These are phyloP conservation scores for Coilia nasus DNA, from an alignment of 2,797 vertebrate genomes.

Conservation along the genomic window DNA sequence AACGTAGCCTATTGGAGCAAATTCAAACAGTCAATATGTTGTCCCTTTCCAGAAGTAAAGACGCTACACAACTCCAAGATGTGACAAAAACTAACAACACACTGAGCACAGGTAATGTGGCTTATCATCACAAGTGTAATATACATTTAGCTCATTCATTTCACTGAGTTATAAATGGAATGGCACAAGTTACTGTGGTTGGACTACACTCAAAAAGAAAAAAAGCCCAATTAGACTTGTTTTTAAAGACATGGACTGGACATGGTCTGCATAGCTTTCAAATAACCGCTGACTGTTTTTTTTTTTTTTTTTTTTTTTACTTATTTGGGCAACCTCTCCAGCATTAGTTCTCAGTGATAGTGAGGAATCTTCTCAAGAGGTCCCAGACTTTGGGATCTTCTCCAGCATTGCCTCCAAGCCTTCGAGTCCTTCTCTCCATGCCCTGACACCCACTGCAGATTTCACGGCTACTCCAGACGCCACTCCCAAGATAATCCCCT, in stretches of 20 bases:
- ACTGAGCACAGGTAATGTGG: neutral
- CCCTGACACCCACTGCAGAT: neutral
- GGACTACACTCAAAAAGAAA: neutral
- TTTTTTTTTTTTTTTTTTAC: too few relatives aligned
- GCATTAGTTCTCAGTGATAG: neutral
- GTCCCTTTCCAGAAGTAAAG: neutral
- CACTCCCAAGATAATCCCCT: conserved; percentile 59
- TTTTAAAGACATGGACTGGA: too few relatives aligned
- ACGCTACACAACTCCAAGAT: neutral
- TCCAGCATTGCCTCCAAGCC: conserved; percentile 54
- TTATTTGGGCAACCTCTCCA: neutral
- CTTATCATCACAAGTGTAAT: neutral
- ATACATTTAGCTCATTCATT: neutral
- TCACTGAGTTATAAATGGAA: neutral
- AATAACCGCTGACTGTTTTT: neutral
- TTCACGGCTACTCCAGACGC: conserved; percentile 74
- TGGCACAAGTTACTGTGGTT: neutral
- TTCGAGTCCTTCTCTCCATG: neutral
- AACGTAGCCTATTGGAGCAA: neutral
- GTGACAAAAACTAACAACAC: neutral
- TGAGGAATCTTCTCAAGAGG: neutral
- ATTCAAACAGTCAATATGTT: neutral
- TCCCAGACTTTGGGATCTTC: conserved; percentile 69
- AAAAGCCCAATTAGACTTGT: too few relatives aligned
- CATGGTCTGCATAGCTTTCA: too few relatives aligned